Evolutionary conservation across 2,888 invertebrate species (phyloP).

Genomic region (Sinohyriopsis cumingii): DNA sequence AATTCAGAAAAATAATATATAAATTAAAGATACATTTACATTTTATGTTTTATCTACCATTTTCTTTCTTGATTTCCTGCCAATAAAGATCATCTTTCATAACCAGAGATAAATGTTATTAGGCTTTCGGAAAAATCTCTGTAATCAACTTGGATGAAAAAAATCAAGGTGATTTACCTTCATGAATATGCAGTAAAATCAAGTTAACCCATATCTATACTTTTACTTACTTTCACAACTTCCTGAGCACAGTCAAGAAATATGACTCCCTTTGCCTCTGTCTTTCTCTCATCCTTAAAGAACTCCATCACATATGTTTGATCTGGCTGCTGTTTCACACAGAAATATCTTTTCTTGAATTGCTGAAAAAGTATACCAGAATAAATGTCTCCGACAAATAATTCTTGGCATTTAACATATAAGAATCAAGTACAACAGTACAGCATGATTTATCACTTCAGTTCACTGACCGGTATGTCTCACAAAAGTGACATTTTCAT

Average conservation of each 20-base stretch:
- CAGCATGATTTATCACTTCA: no score
- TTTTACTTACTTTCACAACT: slow-evolving; percentile 78
- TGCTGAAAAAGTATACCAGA: slow-evolving; percentile 74
- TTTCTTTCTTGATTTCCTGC: no score
- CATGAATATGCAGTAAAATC: background rate
- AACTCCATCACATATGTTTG: slow-evolving; percentile 92
- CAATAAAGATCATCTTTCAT: no score
- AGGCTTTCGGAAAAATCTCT: no score
- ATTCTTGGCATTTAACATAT: background rate
- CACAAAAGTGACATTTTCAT: no score
- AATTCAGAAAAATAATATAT: no score
- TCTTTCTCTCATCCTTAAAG: slow-evolving; percentile 92
- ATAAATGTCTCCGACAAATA: background rate
- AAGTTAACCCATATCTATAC: background rate
- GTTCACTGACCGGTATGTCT: no score
- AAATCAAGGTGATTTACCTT: background rate
- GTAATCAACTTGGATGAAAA: no score
- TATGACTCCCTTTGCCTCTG: slow-evolving; percentile 90
- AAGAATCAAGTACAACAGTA: slow-evolving; percentile 1
- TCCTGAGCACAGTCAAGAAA: slow-evolving; percentile 95
- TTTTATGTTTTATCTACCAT: no score
- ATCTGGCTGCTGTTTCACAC: slow-evolving; percentile 90
- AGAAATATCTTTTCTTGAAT: slow-evolving; percentile 91
- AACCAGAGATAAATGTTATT: no score
- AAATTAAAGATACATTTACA: no score